Evolutionary conservation across 1,140 invertebrate species (phyloP), one percentile per base, ranked within the genome.

Genomic region (Cheumatopsyche charites): DNA sequence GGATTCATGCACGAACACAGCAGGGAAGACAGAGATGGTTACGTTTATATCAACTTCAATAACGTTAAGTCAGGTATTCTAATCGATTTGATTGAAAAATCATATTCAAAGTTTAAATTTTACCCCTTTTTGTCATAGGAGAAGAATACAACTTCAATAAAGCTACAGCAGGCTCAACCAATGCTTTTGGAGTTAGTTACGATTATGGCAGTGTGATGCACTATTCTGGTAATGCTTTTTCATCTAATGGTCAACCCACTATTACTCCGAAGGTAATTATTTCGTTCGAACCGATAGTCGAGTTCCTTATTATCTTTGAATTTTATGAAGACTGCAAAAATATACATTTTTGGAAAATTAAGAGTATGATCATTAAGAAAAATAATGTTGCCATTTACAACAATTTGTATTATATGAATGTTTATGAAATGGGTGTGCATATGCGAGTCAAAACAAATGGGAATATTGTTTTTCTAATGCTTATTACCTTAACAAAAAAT

Each of bases 1-100:
- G 94, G 94, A 0, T 95, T 96, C 80, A 86, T 92, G 78, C 94
- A 97, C 79, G 94, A 96, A 78, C 94, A 96, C 78, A 94, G 90
- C 75, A 85, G 94, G 23, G 86, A 82, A 25, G 94, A 96, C 74
- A 82, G 94, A 15, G 94, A 95, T 77, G 82, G 89, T 23, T 92
- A 86, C 77, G 89, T 96, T 0, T 82, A 78, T 2, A 88, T 96
- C 21, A 81, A 88, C 41, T 94, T 89, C 80, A 75, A 88, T 0
- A 96, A 96, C 79, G 90, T 96, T 17, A 83, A 87, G 76, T 76
- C 79, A 55, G 89, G 89, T 88, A 80, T 79, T 55, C 7, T 66
- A 17, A 52, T 52, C 5, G 19, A 5, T 52, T 15, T 52, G 73
- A 52, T 23, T 21, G 17, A 52, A 52, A 15, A 15, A 52, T 52